Percentiles rank a stretch among this genome's conserved stretches.
Evolutionary conservation across 2,797 vertebrate species (phyloP).

Genomic region (Poecilia wingei): DNA sequence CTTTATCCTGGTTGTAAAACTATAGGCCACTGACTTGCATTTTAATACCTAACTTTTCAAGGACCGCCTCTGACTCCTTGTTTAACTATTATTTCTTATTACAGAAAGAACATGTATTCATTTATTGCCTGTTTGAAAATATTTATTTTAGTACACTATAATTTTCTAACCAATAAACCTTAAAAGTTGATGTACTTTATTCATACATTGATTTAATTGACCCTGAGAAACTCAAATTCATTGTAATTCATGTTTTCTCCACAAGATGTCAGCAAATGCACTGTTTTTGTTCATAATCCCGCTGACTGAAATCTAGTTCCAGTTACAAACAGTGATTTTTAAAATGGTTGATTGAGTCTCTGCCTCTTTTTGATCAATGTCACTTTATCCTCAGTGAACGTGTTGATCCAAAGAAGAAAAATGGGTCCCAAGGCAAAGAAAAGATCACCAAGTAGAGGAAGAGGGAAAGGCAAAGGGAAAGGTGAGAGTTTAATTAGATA

Average conservation of each 20-base stretch:
- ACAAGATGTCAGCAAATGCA: conserved; percentile 64
- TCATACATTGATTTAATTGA: background rate
- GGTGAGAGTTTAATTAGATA: conserved; percentile 29
- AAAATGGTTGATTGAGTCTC: background rate
- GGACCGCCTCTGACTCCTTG: background rate
- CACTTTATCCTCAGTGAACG: background rate
- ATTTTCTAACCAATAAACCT: background rate
- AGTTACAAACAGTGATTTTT: too few relatives aligned
- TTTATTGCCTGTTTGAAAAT: background rate
- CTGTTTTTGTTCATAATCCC: conserved; percentile 9
- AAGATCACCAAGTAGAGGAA: conserved; percentile 42
- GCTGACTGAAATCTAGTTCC: background rate
- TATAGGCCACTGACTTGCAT: background rate
- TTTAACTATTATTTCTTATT: background rate
- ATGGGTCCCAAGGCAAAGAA: conserved; percentile 69
- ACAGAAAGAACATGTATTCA: background rate
- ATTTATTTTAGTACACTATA: background rate
- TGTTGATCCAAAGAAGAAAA: conserved; percentile 20
- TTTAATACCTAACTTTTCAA: background rate
- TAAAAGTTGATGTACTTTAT: background rate
- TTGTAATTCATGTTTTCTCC: conserved; percentile 14
- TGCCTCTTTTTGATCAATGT: background rate
- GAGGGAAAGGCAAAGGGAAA: conserved; percentile 50
- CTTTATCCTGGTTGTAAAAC: background rate
- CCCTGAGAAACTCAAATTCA: background rate